Percentiles rank a stretch among this genome's conserved stretches.
Evolutionary conservation across 2,113 vertebrate species (phyloP).

Genomic region (Cryptomyrus ogoouensis): DNA sequence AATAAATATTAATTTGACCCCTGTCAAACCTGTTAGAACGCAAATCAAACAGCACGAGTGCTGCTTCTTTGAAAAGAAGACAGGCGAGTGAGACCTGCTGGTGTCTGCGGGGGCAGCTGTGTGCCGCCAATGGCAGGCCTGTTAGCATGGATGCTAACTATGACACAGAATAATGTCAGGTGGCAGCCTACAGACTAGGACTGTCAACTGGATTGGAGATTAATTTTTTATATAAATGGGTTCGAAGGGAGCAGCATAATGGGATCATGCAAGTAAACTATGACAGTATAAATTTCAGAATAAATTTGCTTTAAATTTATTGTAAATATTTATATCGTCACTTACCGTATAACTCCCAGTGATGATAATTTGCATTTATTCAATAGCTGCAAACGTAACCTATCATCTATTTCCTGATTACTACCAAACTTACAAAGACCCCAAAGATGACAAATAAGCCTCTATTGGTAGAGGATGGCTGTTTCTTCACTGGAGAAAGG

Average conservation of each 20-base stretch:
- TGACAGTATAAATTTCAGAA: background rate
- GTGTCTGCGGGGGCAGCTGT: background rate
- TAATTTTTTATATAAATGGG: background rate
- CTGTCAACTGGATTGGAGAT: constrained; percentile 23
- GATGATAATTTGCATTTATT: background rate
- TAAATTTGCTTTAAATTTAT: background rate
- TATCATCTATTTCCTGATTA: background rate
- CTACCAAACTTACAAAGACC: background rate
- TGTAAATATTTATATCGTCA: background rate
- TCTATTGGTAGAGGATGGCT: background rate
- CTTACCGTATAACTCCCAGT: background rate
- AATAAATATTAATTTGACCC: constrained; percentile 69
- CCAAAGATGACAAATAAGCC: background rate
- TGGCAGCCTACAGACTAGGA: constrained; percentile 39
- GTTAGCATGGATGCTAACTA: background rate
- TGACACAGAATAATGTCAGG: constrained; percentile 29
- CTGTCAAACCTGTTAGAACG: constrained; percentile 46
- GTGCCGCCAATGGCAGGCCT: constrained; percentile 4
- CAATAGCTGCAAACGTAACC: background rate
- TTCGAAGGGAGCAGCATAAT: background rate
- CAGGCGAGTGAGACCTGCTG: background rate
- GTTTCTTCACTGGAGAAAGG: background rate
- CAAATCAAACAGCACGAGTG: constrained; percentile 12
- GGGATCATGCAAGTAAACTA: background rate
- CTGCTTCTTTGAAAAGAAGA: constrained; percentile 7